These are phyloP conservation scores for Mungos mungo DNA, from an alignment of 2,113 vertebrate species.

Conservation along the genomic window DNA sequence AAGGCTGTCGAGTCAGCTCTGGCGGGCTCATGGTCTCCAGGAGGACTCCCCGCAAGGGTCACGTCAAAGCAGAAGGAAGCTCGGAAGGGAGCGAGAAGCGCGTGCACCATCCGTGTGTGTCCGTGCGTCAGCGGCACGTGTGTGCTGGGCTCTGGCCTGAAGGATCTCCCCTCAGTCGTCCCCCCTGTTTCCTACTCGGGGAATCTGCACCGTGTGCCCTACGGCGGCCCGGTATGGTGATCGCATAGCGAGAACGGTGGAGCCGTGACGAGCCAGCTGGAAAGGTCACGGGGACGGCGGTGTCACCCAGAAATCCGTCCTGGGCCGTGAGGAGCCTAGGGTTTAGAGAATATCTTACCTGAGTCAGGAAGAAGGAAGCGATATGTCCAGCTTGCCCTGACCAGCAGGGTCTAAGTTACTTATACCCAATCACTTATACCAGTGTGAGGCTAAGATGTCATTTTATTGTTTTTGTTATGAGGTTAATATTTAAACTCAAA, in stretches of 20 bases:
- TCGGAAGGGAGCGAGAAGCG: background rate
- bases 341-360: background rate
- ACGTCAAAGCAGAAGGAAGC: slow-evolving; percentile 12
- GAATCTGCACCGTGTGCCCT: no score
- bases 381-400: background rate
- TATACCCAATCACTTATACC: background rate
- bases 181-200: background rate
- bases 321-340: background rate
- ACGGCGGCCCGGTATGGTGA: background rate
- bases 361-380: background rate
- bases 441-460: background rate
- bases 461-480: background rate
- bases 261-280: background rate
- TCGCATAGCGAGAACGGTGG: background rate
- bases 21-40: slow-evolving; percentile 9
- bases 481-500: background rate
- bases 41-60: slow-evolving; percentile 31
- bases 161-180: background rate
- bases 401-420: background rate
- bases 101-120: slow-evolving; percentile 57
- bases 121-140: slow-evolving; percentile 44
- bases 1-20: slow-evolving; percentile 50
- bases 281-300: background rate
- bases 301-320: background rate
- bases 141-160: background rate